Evolutionary conservation across 2,113 vertebrate species (phyloP).

Genomic region (Hydropotes inermis): DNA sequence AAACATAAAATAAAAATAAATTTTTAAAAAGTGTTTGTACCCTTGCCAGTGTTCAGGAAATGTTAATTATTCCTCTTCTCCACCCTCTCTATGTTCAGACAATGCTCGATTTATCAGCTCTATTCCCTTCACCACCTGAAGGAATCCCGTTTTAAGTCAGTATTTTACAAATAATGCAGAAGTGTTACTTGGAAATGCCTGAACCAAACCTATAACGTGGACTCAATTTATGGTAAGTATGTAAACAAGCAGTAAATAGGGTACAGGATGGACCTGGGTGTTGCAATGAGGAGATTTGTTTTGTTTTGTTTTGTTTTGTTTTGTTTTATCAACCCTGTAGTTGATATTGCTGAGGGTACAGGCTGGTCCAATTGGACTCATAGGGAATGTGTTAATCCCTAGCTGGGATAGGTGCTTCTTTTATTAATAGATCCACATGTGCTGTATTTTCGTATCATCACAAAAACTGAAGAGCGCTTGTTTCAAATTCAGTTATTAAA

Average conservation of each 20-base stretch:
- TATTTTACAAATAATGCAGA: neutral
- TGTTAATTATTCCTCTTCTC: neutral
- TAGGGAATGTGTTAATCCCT: neutral
- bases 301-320: too few relatives aligned
- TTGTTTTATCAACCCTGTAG: neutral
- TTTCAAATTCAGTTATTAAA: slow-evolving; percentile 28
- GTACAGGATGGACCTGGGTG: too few relatives aligned
- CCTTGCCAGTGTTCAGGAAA: neutral
- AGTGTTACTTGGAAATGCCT: neutral
- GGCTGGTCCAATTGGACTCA: neutral
- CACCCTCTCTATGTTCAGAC: neutral
- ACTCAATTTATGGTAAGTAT: neutral
- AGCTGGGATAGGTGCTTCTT: neutral
- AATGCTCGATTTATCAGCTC: neutral
- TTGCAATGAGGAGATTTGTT: neutral
- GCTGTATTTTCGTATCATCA: neutral
- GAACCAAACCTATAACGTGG: neutral
- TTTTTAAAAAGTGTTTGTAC: neutral
- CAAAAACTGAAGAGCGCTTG: neutral
- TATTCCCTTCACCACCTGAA: neutral
- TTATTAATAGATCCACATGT: neutral
- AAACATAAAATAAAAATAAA: neutral
- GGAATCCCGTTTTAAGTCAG: neutral
- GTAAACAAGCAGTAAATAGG: neutral
- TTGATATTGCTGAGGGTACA: neutral